Evolutionary conservation across 2,113 vertebrate species (phyloP), one percentile per base, ranked within the genome.

Genomic region (Struthio camelus): DNA sequence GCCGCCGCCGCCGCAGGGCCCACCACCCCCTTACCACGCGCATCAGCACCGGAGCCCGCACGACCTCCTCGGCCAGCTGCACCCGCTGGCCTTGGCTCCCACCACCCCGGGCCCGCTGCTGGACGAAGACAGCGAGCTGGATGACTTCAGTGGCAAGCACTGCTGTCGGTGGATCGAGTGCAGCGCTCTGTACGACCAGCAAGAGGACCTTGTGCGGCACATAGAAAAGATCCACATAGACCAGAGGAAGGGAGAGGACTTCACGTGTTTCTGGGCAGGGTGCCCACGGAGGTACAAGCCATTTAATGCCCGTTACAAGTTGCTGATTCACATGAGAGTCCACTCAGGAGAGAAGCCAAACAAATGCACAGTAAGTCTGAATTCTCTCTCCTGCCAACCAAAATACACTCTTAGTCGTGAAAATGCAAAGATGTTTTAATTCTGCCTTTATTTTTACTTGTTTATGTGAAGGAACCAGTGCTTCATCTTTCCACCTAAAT

Each of bases 331-430:
- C 97, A 99, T 99, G 99, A 98, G 99, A 97, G 98, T 99, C 90
- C 99, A 99, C 96, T 99, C 99, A 6, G 99, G 99, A 93, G 99
- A 99, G 98, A 99, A 99, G 97, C 99, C 99, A 12, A 99, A 99
- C 98, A 99, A 99, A 95, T 99, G 99, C 97, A 99, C 98, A 97
- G 99, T 99, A 98, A 97, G 98, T 98, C 89, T 82, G 58, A 94
- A 18, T 78, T 70, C 36, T 56, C 56, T 89, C 32, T 82, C 9
- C 80, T 80, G 77, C 5, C 9, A 30, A 0, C 38, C 10, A 27
- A 70, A 75, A 14, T 3, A 54, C 11, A 80, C 6, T 81, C 2
- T 38, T 76, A 14, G 6, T 86, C 28, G 56, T 10, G 46, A 80
- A 69, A 72, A 67, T 15, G 7, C 0, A 32, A 8, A 25, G 36